Base-by-base conservation (phyloP, 1,140 invertebrate genomes). In the Lepidostoma basale region DNA sequence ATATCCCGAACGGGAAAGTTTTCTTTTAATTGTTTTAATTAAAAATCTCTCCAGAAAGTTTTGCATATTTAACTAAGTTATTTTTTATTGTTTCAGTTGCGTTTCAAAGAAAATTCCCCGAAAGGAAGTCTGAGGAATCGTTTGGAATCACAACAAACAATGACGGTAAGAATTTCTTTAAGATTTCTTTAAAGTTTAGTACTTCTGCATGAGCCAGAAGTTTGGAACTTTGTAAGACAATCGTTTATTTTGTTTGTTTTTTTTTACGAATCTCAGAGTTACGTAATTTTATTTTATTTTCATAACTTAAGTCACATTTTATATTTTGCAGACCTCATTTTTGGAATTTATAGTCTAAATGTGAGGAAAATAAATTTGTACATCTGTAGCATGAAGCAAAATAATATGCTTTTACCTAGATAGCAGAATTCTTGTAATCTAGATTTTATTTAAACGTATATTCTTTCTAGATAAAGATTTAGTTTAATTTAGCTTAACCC, bases 1-100 rank as follows among this genome's bases (percentile, higher is more conserved):
- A 22, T 49, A n/a, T 49, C 12, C 5, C 49, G 33, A 28, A 16
- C 23, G 8, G n/a, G 3, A 49, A 54, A 54, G 49, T 54, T 54
- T 54, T 33, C 25, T 30, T 54, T 54, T 33, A 30, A 54, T 54
- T 54, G 49, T 54, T 54, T 54, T 54, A 54, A 54, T 54, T 54
- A 54, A 54, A 54, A 54, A 54, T 30, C n/a, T 26, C 49, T 28
- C 26, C 10, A 54, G 49, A 54, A 54, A 54, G 25, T 54, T 54
- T 54, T 44, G 39, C 39, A 44, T 10, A 30, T 62, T 25, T 62
- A 62, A 62, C 18, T 45, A n/a, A 30, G 20, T 62, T 62, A 42
- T 59, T 62, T 44, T 28, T 42, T 22, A 36, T 62, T 62, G 59
- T 62, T 62, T 45, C 59, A 62, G 59, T 62, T 62, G 9, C 59